These are phyloP conservation scores for Papilio polyxenes DNA, from an alignment of 1,140 invertebrate genomes.

Conservation along the genomic window DNA sequence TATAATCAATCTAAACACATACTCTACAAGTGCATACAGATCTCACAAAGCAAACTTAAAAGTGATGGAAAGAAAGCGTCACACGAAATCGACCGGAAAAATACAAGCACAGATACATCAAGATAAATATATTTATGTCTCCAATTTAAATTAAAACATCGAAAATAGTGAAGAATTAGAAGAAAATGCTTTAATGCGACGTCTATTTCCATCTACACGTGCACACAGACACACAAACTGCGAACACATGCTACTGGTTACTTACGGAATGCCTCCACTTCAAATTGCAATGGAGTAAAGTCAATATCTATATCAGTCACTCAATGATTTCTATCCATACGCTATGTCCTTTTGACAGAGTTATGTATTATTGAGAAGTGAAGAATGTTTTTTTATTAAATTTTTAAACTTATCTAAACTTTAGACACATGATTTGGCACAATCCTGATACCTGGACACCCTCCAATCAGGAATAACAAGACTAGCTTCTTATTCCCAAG, in stretches of 20 bases:
- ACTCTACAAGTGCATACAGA: conserved; percentile 21
- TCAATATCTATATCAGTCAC: conserved; percentile 15
- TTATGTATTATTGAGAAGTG: not conserved
- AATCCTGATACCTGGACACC: too few species aligned
- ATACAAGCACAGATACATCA: not conserved
- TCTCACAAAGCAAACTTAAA: conserved; percentile 12
- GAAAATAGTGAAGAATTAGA: not conserved
- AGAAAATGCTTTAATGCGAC: not conserved
- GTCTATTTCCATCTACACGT: conserved; percentile 12
- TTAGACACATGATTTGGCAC: too few species aligned
- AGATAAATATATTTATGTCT: not conserved
- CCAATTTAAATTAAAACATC: not conserved
- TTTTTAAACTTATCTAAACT: not conserved
- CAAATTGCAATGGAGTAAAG: not conserved
- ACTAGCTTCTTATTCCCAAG: too few species aligned
- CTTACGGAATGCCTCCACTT: not conserved
- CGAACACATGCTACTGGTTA: conserved; percentile 20
- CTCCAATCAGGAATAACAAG: too few species aligned
- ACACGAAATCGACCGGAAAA: not conserved
- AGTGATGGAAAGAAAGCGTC: conserved; percentile 14
- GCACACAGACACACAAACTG: conserved; percentile 26
- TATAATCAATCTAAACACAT: not conserved
- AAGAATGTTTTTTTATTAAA: not conserved
- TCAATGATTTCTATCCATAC: not conserved
- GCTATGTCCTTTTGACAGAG: not conserved